These are phyloP conservation scores for Pseudanteris insignis DNA, from an alignment of 2,888 invertebrate genomes.

Conservation along the genomic window DNA sequence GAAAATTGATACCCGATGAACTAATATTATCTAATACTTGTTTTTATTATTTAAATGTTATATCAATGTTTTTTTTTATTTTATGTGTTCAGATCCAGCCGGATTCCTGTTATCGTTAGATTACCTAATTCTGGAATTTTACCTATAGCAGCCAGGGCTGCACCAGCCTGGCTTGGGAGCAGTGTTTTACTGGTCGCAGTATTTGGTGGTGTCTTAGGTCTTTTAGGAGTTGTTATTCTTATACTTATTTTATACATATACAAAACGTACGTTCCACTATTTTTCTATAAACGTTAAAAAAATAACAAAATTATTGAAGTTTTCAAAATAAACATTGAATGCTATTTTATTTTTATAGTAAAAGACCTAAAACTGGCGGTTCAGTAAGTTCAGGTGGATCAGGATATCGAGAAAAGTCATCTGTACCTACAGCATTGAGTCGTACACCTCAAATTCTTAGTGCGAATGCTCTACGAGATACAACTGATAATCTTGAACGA, in stretches of 20 bases:
- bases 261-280: constrained; percentile 69
- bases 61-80: no score
- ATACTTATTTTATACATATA: constrained; percentile 82
- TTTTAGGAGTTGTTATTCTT: constrained; percentile 79
- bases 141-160: constrained; percentile 66
- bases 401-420: constrained; percentile 61
- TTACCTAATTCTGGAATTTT: constrained; percentile 61
- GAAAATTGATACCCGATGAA: no score
- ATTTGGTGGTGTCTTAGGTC: constrained; percentile 77
- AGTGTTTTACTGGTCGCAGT: constrained; percentile 70
- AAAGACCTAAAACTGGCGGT: constrained; percentile 51
- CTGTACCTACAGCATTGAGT: constrained; percentile 59
- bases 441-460: constrained; percentile 69
- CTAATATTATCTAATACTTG: no score
- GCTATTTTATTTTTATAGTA: constrained; percentile 10
- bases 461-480: constrained; percentile 67
- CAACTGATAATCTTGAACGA: constrained; percentile 63
- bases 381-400: constrained; percentile 63
- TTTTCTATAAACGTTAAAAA: no score
- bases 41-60: background rate
- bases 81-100: constrained; percentile 56
- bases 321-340: background rate
- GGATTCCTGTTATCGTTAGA: constrained; percentile 68
- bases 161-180: constrained; percentile 67
- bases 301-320: background rate